phyloP scores from a whole-genome alignment of 2,797 vertebrate genomes.

The Gouania willdenowi region DNA sequence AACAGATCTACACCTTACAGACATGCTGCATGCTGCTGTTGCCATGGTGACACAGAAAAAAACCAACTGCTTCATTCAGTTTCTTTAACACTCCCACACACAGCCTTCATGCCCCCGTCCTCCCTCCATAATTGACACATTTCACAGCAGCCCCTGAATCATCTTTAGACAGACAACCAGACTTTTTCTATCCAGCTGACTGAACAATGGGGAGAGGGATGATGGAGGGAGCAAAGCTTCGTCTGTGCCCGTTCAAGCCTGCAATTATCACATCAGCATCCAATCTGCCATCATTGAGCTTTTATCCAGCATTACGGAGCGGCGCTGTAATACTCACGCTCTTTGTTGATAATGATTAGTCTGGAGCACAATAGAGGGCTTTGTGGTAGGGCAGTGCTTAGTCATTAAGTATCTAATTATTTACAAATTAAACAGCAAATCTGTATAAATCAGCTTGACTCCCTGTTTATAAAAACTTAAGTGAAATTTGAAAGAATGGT shows the following conservation, averaged over 20 bases:
- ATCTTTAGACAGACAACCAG: neutral
- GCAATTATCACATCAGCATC: conserved; percentile 51
- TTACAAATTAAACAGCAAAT: conserved; percentile 19
- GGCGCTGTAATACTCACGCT: conserved; percentile 23
- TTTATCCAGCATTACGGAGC: conserved; percentile 16
- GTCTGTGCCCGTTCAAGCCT: conserved; percentile 23
- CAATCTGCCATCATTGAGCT: conserved; percentile 28
- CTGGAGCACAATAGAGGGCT: conserved; percentile 17
- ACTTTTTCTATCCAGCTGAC: conserved; percentile 3
- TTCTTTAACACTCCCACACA: conserved; percentile 23
- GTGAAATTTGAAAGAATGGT: too few species aligned
- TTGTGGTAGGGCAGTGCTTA: conserved; percentile 2
- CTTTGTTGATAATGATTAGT: conserved; percentile 20
- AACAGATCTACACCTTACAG: too few species aligned
- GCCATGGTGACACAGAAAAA: conserved; percentile 59
- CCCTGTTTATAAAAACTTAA: neutral
- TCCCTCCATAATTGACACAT: neutral
- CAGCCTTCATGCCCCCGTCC: conserved; percentile 1
- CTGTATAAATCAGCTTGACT: too few species aligned
- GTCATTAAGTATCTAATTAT: conserved; percentile 10
- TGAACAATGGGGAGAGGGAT: too few species aligned
- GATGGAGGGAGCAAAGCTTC: conserved; percentile 12
- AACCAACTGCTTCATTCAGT: conserved; percentile 41
- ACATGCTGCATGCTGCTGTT: conserved; percentile 52
- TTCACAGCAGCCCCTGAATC: conserved; percentile 1